Conservation (phyloP, 2,888 invertebrate species). For the Ophion obscuratus region DNA sequence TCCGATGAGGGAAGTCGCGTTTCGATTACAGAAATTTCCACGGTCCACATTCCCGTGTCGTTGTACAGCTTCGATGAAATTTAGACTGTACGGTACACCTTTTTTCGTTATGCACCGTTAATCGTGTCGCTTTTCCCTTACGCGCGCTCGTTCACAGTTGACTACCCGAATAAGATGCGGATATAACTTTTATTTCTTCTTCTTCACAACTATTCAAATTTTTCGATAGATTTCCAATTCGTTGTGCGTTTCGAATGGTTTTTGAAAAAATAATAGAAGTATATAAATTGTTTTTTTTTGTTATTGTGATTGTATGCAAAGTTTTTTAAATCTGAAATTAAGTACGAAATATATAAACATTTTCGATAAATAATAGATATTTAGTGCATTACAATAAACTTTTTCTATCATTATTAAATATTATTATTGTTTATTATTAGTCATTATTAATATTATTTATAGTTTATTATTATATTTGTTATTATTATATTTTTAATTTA, state of each 20-base stretch:
- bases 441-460: too few species aligned
- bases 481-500: too few species aligned
- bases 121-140: constrained; percentile 44
- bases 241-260: background rate
- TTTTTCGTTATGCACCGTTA: constrained; percentile 48
- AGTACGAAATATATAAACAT: background rate
- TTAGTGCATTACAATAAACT: background rate
- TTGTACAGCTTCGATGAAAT: constrained; percentile 24
- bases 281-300: background rate
- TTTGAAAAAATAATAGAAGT: background rate
- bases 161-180: background rate
- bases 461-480: too few species aligned
- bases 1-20: background rate
- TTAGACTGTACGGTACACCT: background rate
- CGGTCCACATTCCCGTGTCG: constrained; percentile 5
- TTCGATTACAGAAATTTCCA: constrained; percentile 55
- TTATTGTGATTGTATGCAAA: background rate
- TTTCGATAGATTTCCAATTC: background rate
- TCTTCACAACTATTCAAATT: background rate
- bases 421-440: too few species aligned
- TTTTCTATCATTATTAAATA: background rate
- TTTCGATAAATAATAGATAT: background rate
- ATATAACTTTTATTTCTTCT: background rate
- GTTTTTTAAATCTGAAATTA: background rate
- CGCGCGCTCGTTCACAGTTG: constrained; percentile 39